Percentiles rank a stretch among this genome's conserved stretches.
phyloP scores from a whole-genome alignment of 2,797 vertebrate species.

The Orientallactaga sibirica region DNA sequence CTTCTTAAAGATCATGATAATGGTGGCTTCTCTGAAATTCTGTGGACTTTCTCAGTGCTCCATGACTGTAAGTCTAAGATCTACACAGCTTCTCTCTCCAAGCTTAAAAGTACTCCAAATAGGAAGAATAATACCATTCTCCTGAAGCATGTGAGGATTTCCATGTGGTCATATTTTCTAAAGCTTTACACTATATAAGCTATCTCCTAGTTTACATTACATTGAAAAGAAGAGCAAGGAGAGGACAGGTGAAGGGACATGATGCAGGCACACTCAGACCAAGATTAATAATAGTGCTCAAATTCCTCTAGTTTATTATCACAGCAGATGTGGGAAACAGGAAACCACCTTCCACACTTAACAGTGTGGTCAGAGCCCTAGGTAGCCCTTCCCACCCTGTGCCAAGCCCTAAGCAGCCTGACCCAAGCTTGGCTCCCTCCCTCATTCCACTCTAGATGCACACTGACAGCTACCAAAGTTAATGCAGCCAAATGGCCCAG shows the following conservation, averaged over 20 bases:
- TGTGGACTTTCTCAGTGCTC: not conserved
- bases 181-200: not conserved
- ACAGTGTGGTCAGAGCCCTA: slow-evolving; percentile 56
- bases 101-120: not conserved
- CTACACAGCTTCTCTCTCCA: not conserved
- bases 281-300: slow-evolving; percentile 27
- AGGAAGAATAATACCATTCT: not conserved
- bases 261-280: not conserved
- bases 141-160: not conserved
- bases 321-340: slow-evolving; percentile 77
- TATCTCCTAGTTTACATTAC: not conserved
- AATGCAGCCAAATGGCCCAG: slow-evolving; percentile 77
- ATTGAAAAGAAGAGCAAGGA: not conserved
- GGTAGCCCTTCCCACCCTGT: slow-evolving; percentile 59
- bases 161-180: not conserved
- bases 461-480: slow-evolving; percentile 76
- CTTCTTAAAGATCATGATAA: slow-evolving; percentile 24
- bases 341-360: slow-evolving; percentile 59
- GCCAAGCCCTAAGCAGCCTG: slow-evolving; percentile 64
- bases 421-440: slow-evolving; percentile 58
- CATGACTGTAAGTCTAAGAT: not conserved
- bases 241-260: not conserved
- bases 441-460: slow-evolving; percentile 71
- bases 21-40: slow-evolving; percentile 30
- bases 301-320: slow-evolving; percentile 86